Base-by-base conservation (phyloP, 2,888 invertebrate genomes). In the Lycia hirtaria region DNA sequence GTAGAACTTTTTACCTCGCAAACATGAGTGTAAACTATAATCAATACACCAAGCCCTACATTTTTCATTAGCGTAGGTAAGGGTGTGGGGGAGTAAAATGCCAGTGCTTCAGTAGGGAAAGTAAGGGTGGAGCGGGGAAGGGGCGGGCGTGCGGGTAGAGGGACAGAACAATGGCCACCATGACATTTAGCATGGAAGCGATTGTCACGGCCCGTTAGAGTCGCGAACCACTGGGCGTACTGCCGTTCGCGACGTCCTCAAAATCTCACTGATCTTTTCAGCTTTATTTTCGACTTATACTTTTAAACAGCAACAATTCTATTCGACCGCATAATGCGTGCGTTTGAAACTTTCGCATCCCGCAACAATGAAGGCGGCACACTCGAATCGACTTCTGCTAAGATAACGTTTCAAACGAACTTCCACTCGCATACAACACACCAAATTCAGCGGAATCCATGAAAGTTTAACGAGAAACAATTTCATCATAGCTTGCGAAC, bases 131-230 rank as follows among this genome's bases (percentile, higher is more conserved):
- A 65, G 66, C 59, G 68, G 67, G 69, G 61, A 66, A 68, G 62
- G 72, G 55, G 69, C 75, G 75, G 69, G 73, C 63, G 69, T 59
- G 71, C 71, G 67, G 75, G 66, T 71, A 70, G 61, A 66, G 65
- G 62, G 64, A 77, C 77, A 83, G 87, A 91, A 91, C 92, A 92
- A 91, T 91, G 80, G 87, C 87, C 81, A 89, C 88, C 89, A 86
- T 92, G 92, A 91, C 90, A 92, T 92, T 91, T 91, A 91, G 87
- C 87, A 88, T 88, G 88, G 88, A 89, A 88, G 85, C 88, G 85
- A 87, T 92, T 88, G 88, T 90, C 88, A 87, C 86, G 90, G 87
- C 76, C 87, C 85, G 90, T 85, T 88, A 79, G 83, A 85, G 77
- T 68, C 78, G 78, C 80, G 79, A 87, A 78, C 83, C 82, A 81